A percentile compares a stretch with the other conserved stretches of the same genome.
Evolutionary conservation across 2,888 invertebrate genomes (phyloP).

Genomic region (Aphrophora alni): DNA sequence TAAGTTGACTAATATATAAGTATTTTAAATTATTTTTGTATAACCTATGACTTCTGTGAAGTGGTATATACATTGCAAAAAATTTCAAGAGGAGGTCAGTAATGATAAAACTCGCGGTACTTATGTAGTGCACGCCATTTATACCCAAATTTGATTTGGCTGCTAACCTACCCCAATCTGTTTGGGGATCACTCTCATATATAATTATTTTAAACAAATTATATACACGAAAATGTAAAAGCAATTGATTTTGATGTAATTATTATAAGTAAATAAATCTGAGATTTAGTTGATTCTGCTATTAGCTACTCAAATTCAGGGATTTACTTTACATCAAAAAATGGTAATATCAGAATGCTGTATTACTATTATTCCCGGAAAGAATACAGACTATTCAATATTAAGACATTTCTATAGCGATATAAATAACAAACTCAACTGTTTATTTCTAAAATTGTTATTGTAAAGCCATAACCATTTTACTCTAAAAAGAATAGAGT

Average conservation of each 20-base stretch:
- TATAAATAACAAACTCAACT: not conserved
- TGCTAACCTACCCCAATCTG: not conserved
- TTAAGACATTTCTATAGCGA: not conserved
- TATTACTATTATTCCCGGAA: not conserved
- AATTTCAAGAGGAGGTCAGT: not conserved
- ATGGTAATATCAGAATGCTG: not conserved
- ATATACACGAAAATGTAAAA: not conserved
- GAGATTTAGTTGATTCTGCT: not conserved
- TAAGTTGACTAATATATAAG: not conserved
- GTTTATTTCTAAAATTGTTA: not conserved
- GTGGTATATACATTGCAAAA: not conserved
- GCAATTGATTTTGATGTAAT: not conserved
- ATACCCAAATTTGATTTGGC: not conserved
- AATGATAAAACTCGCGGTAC: not conserved
- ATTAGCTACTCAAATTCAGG: not conserved
- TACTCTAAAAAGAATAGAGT: not conserved
- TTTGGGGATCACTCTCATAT: not conserved
- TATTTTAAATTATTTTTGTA: not conserved
- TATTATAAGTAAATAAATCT: not conserved
- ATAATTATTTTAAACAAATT: not conserved
- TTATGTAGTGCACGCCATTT: not conserved
- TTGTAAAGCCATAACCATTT: not conserved
- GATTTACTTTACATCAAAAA: not conserved
- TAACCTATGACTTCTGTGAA: not conserved
- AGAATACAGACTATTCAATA: not conserved